These are phyloP conservation scores for Urocolius indicus DNA, from an alignment of 2,113 vertebrate species.

Conservation along the genomic window DNA sequence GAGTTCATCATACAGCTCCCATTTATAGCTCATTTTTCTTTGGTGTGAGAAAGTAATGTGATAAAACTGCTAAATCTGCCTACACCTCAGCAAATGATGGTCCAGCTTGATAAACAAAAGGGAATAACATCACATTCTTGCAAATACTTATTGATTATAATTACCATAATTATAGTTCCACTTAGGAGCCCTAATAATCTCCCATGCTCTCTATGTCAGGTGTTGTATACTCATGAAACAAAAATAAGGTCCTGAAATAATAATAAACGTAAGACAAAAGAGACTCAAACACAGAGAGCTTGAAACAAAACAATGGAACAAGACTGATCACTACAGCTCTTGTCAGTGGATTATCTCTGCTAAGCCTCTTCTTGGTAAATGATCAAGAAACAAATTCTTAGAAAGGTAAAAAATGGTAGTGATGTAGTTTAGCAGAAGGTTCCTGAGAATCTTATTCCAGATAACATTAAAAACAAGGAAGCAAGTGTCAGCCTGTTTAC, in stretches of 20 bases:
- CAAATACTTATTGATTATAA: not conserved
- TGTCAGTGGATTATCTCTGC: not conserved
- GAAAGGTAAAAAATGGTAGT: not conserved
- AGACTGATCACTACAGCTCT: not conserved
- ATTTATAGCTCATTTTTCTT: not conserved
- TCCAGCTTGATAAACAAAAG: not conserved
- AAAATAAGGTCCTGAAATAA: not conserved
- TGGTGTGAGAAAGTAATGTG: not conserved
- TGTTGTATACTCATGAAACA: not conserved
- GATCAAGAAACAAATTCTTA: not conserved
- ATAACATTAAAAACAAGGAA: not conserved
- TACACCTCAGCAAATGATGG: not conserved
- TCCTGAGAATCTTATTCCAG: not conserved
- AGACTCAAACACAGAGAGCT: fast-evolving
- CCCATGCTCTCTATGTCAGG: not conserved
- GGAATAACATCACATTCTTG: not conserved
- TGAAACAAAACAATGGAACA: not conserved
- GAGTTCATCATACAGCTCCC: not conserved
- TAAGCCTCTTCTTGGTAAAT: not conserved
- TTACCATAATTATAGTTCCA: not conserved
- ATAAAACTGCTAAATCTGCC: not conserved
- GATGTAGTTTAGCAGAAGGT: not conserved
- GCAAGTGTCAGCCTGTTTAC: not conserved
- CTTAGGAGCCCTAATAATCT: not conserved
- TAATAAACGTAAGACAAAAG: not conserved